Base-by-base conservation (phyloP, 2,888 invertebrate species). In the Microctonus hyperodae region DNA sequence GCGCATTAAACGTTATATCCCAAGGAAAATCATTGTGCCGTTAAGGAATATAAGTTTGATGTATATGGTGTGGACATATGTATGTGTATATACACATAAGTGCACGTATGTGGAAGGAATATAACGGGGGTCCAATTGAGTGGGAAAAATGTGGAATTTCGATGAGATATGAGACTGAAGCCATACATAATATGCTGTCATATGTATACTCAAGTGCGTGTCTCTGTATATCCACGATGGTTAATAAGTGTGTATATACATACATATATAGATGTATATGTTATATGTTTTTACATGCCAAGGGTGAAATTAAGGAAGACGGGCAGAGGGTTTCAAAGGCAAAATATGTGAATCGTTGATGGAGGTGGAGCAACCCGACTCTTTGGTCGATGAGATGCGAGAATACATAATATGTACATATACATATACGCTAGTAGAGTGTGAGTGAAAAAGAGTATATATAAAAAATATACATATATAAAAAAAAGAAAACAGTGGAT, bases 251-350 rank as follows among this genome's bases (percentile, higher is more conserved):
- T 37, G 16, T 44, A 16, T 44, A 3, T 16, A 40, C 57, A 56
- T 44, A 53, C 28, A 56, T 56, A 56, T 58, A 35, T 11, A 37
- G 13, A 35, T 23, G 23, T 6, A 22, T 33, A 25, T 56, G 57
- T 37, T 61, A 48, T 53, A 16, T 67, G 67, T 67, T 67, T 67
- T 67, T 62, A 67, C 67, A 62, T 58, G 67, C 50, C 31, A 31
- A 57, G 66, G 66, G 61, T 67, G 62, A 67, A 67, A 67, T 62
- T 67, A 51, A 67, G 61, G 16, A 66, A 62, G 67, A 62, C 50
- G 48, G 50, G 44, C 23, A 62, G 35, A 35, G 61, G 67, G 62
- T 23, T 50, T 50, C 59, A 23, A 57, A 61, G 44, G 60, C 65
- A 66, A 61, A 67, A 28, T 63, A 67, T 67, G 63, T 63, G 58